Evolutionary conservation across 2,888 invertebrate species (phyloP).

Genomic region (Orgyia antiqua): DNA sequence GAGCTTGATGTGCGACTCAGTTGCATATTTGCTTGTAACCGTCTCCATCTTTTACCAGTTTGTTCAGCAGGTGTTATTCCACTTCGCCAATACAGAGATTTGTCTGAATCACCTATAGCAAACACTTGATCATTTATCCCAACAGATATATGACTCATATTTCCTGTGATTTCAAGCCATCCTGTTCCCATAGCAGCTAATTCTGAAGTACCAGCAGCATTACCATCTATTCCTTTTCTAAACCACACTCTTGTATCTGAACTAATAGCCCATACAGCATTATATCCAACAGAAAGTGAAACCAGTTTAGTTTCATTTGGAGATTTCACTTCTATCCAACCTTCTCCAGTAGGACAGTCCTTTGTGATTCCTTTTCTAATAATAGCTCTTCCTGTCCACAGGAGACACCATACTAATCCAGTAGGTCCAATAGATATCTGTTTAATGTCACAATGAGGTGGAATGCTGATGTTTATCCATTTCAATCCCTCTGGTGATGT

Average conservation of each 20-base stretch:
- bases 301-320: constrained; percentile 83
- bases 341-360: constrained; percentile 82
- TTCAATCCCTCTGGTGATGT: constrained; percentile 91
- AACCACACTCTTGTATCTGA: constrained; percentile 93
- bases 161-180: constrained; percentile 94
- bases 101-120: constrained; percentile 90
- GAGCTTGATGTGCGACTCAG: constrained; percentile 89
- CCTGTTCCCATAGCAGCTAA: constrained; percentile 87
- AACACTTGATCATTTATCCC: constrained; percentile 93
- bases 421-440: constrained; percentile 92
- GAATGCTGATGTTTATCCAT: constrained; percentile 89
- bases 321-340: constrained; percentile 90
- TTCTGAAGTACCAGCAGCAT: constrained; percentile 84
- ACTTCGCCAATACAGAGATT: constrained; percentile 87
- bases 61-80: constrained; percentile 86
- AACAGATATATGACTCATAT: constrained; percentile 90
- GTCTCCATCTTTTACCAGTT: constrained; percentile 92
- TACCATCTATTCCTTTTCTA: constrained; percentile 84
- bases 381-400: constrained; percentile 89
- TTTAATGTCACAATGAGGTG: constrained; percentile 88
- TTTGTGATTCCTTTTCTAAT: constrained; percentile 91
- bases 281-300: constrained; percentile 89
- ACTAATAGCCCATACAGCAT: constrained; percentile 88
- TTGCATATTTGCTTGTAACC: constrained; percentile 88
- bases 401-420: constrained; percentile 91